Evolutionary conservation across 2,113 vertebrate species (phyloP).

Genomic region (Leucoraja erinaceus): DNA sequence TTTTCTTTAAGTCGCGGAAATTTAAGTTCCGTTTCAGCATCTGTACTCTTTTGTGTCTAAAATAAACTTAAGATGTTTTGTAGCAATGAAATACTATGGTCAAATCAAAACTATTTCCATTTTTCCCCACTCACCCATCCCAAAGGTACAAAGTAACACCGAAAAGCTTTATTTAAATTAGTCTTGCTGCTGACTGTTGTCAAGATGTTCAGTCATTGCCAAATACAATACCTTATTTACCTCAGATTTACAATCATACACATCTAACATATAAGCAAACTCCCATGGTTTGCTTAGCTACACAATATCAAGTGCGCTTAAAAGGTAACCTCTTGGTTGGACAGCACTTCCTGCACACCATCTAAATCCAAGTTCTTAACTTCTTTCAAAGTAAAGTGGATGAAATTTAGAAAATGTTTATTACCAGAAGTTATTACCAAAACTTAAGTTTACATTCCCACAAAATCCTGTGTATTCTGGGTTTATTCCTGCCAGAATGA

Average conservation of each 20-base stretch:
- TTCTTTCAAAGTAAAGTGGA: not conserved
- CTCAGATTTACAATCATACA: not conserved
- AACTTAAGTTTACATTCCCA: not conserved
- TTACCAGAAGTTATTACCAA: not conserved
- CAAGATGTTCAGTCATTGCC: not conserved
- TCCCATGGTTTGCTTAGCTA: not conserved
- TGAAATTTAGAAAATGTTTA: not conserved
- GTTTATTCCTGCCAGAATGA: no score
- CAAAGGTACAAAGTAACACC: not conserved
- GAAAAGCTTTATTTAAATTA: not conserved
- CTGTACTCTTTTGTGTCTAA: no score
- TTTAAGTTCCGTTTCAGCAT: no score
- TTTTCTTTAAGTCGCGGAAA: not conserved
- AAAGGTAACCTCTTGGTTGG: not conserved
- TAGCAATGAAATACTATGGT: not conserved
- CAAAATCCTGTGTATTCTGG: not conserved
- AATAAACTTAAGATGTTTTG: no score
- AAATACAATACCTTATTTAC: not conserved
- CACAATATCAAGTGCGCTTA: not conserved
- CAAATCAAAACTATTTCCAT: not conserved
- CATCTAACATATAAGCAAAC: not conserved
- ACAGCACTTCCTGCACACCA: not conserved
- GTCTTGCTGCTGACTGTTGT: not conserved
- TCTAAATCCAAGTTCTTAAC: not conserved
- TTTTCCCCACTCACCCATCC: not conserved